Conservation (phyloP, 2,113 vertebrate species). For the Pithys albifrons region DNA sequence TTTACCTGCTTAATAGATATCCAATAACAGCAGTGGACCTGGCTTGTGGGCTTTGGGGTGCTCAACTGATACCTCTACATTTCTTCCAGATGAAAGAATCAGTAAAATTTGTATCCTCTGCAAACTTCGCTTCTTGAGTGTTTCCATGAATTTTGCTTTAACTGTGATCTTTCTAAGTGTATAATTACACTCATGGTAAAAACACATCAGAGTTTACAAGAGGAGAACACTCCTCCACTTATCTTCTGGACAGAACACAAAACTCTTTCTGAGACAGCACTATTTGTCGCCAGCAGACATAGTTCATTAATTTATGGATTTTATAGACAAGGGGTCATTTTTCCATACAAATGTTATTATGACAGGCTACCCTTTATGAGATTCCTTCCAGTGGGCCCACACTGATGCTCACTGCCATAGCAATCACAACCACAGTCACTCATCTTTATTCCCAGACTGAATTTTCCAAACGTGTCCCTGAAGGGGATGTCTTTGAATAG, state of each 20-base stretch:
- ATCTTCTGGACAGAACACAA: neutral
- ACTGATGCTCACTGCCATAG: neutral
- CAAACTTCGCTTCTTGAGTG: neutral
- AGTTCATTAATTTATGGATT: neutral
- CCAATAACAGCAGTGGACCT: neutral
- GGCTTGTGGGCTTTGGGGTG: neutral
- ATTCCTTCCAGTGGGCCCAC: neutral
- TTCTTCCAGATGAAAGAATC: neutral
- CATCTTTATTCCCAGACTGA: neutral
- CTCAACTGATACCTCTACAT: accelerated
- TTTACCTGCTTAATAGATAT: neutral
- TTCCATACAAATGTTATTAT: neutral
- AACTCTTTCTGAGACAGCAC: neutral
- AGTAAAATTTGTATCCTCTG: neutral
- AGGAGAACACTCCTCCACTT: neutral
- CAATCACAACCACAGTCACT: neutral
- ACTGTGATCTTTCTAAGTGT: neutral
- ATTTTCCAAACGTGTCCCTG: neutral
- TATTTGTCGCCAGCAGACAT: neutral
- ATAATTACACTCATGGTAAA: neutral
- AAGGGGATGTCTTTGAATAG: neutral
- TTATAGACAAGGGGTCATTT: neutral
- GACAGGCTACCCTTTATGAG: neutral
- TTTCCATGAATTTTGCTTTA: neutral
- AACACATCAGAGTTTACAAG: neutral